Conservation (phyloP, 2,888 invertebrate species). For the Cephalotes varians region DNA sequence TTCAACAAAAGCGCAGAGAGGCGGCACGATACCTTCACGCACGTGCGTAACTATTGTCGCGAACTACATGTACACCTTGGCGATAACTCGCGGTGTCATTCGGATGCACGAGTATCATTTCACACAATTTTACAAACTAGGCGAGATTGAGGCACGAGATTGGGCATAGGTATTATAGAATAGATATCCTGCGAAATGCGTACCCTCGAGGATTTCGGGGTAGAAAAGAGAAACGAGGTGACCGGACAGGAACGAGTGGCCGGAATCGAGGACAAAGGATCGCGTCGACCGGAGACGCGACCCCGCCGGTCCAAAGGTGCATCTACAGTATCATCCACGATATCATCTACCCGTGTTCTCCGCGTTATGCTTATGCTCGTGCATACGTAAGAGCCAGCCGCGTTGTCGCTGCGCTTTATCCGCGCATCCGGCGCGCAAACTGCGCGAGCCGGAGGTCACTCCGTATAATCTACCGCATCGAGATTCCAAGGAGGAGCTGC, state of each 20-base stretch:
- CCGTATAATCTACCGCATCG: conserved; percentile 69
- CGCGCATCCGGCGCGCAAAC: conserved; percentile 65
- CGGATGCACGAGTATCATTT: conserved; percentile 39
- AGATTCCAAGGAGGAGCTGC: conserved; percentile 69
- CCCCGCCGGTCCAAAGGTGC: conserved; percentile 82
- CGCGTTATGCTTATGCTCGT: conserved; percentile 82
- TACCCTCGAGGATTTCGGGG: conserved; percentile 73
- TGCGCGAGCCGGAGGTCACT: conserved; percentile 58
- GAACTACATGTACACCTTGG: conserved; percentile 1
- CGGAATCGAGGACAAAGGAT: conserved; percentile 80
- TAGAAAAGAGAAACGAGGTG: conserved; percentile 59
- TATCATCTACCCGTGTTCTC: conserved; percentile 84
- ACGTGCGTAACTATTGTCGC: conserved; percentile 15
- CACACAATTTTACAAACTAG: conserved; percentile 65
- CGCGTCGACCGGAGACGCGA: conserved; percentile 82
- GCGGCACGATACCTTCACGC: neutral
- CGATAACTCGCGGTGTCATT: conserved; percentile 61
- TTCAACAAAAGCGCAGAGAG: neutral
- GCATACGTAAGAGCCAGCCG: conserved; percentile 78
- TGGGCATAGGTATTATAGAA: conserved; percentile 53
- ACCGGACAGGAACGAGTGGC: conserved; percentile 75
- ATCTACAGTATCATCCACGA: conserved; percentile 85
- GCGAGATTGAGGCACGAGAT: conserved; percentile 74
- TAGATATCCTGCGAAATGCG: conserved; percentile 73
- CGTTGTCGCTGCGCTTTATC: conserved; percentile 64